phyloP scores from a whole-genome alignment of 2,113 vertebrate species.

The Zapus hudsonius region DNA sequence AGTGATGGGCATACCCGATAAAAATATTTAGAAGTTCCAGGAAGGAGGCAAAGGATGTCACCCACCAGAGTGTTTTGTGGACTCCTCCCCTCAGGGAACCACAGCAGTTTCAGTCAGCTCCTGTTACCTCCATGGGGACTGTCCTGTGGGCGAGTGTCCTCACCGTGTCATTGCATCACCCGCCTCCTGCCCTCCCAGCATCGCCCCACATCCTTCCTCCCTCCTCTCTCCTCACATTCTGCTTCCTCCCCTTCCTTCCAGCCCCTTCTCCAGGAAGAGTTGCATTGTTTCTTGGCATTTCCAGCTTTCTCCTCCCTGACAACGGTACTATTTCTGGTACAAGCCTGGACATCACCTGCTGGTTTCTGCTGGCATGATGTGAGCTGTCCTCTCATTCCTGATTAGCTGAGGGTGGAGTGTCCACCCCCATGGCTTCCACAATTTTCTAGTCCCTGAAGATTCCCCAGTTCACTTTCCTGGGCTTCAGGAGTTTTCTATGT shows the following conservation, averaged over 20 bases:
- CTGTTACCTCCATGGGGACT: neutral
- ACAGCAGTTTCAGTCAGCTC: neutral
- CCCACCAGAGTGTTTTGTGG: neutral
- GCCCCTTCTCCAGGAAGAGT: conserved; percentile 19
- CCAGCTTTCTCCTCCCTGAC: conserved; percentile 33
- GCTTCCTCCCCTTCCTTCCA: neutral
- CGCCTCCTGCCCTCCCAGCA: too few species aligned
- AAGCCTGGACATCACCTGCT: neutral
- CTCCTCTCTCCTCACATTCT: neutral
- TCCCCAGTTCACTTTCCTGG: neutral
- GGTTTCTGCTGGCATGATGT: neutral
- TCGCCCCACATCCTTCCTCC: neutral
- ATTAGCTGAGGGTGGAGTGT: neutral
- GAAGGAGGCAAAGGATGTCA: neutral
- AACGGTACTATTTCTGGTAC: conserved; percentile 45
- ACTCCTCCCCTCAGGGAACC: neutral
- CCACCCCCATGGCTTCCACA: neutral
- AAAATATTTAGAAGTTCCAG: neutral
- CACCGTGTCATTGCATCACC: neutral
- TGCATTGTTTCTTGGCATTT: neutral
- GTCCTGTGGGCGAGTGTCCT: neutral
- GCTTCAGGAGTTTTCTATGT: neutral
- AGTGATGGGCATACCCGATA: neutral
- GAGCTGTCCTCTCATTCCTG: neutral
- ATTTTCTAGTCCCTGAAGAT: too few species aligned